phyloP scores from a whole-genome alignment of 2,797 vertebrate species.

The Epinephelus awoara region DNA sequence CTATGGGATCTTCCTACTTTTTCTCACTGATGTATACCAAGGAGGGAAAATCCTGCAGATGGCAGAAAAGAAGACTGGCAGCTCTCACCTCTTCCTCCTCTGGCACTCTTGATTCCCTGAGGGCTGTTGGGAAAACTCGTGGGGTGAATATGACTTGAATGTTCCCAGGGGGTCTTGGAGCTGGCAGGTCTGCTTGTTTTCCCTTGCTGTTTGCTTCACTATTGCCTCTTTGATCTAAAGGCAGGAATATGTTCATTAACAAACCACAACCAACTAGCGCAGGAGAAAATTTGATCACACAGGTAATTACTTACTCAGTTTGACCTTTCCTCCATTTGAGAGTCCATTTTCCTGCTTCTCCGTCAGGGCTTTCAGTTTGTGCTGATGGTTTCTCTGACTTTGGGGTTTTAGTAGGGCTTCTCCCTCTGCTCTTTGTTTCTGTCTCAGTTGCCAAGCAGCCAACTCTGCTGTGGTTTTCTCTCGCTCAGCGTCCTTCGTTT shows the following conservation, averaged over 20 bases:
- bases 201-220: constrained; percentile 54
- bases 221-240: constrained; percentile 33
- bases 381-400: constrained; percentile 44
- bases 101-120: constrained; percentile 90
- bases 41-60: neutral
- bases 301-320: constrained; percentile 50
- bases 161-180: constrained; percentile 85
- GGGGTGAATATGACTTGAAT: constrained; percentile 92
- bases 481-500: constrained; percentile 88
- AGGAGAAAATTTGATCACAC: neutral
- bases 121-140: constrained; percentile 92
- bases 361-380: neutral
- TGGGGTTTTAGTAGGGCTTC: constrained; percentile 35
- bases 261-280: neutral
- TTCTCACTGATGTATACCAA: neutral
- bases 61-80: no score
- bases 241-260: neutral
- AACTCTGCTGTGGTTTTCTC: constrained; percentile 87
- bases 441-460: constrained; percentile 87
- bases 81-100: constrained; percentile 94
- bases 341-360: neutral
- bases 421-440: constrained; percentile 72
- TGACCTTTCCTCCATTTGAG: constrained; percentile 8
- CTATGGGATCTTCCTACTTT: no score
- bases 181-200: constrained; percentile 79